Base-by-base conservation (phyloP, 2,797 vertebrate genomes). In the Stomatorhinus walkeri region DNA sequence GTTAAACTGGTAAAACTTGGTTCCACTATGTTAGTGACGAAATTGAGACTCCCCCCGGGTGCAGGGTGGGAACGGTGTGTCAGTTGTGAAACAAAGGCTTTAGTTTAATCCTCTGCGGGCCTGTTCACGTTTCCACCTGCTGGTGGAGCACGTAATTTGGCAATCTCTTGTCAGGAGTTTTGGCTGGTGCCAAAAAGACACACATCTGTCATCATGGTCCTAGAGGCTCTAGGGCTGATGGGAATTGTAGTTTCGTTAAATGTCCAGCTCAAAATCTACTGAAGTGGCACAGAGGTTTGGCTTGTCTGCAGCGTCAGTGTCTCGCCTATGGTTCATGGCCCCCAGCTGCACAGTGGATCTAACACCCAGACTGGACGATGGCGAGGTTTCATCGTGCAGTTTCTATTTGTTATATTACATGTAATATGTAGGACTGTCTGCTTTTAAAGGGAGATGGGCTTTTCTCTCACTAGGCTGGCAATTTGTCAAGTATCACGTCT, bases 1-100 rank as follows among this genome's bases (percentile, higher is more conserved):
- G 72, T 79, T 19, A 43, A n/a, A 79, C 72, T 79, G 72, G 72
- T 79, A 79, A 79, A 79, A 79, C 72, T 43, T 43, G 36, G 72
- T 43, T 79, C 72, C 6, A 79, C 72, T 79, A 1, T 43, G 6
- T 7, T 79, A 79, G 72, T 43, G 16, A 7, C 10, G 7, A 43
- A 79, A 79, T 43, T 43, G 72, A 79, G 36, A 79, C 72, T 72
- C 36, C 72, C 72, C 36, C 16, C 0, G 36, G 36, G 72, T 9
- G 40, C 36, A 43, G 72, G 72, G 72, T 79, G 72, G 72, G 72
- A 9, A 79, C 7, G 16, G 16, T 1, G 6, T 43, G 14, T 79
- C 72, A 79, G 72, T 43, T 79, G 72, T 72, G 28, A 72, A 72
- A 79, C 16, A 79, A 43, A 79, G 72, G 40, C 72, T 79, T n/a